These are phyloP conservation scores for Prinia subflava DNA, from an alignment of 2,113 vertebrate genomes.

Conservation along the genomic window DNA sequence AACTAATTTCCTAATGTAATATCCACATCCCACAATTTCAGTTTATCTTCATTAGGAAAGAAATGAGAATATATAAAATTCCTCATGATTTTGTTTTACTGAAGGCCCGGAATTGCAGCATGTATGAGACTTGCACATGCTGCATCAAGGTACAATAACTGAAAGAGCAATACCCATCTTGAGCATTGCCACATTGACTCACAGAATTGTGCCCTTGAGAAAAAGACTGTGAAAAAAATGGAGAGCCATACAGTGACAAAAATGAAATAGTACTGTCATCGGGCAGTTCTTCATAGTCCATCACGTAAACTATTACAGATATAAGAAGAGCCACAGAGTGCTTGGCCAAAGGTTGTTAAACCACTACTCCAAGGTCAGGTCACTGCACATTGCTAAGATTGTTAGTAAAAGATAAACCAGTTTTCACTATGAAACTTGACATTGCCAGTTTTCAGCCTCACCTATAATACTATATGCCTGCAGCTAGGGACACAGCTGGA, in stretches of 20 bases:
- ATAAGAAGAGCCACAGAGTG: slow-evolving; percentile 70
- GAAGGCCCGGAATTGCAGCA: slow-evolving; percentile 53
- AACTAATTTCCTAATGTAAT: slow-evolving; percentile 15
- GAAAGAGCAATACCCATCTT: slow-evolving; percentile 67
- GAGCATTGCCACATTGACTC: slow-evolving; percentile 71
- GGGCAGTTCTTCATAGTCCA: slow-evolving; percentile 77
- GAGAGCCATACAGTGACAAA: slow-evolving; percentile 72
- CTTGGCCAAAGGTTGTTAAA: slow-evolving; percentile 77
- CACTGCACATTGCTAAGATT: slow-evolving; percentile 57
- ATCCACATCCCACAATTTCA: slow-evolving; percentile 34
- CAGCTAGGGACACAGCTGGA: slow-evolving; percentile 16
- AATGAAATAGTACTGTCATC: slow-evolving; percentile 82
- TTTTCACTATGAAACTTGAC: slow-evolving; percentile 29
- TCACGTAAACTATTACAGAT: slow-evolving; percentile 77
- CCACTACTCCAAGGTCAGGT: slow-evolving; percentile 73
- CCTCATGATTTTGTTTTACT: slow-evolving; percentile 49
- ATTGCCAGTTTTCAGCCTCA: slow-evolving; percentile 30
- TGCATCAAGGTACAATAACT: slow-evolving; percentile 47
- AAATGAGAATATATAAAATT: slow-evolving; percentile 50
- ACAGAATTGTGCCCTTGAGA: slow-evolving; percentile 78
- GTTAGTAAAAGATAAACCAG: slow-evolving; percentile 60
- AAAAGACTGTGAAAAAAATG: slow-evolving; percentile 67
- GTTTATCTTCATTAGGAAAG: slow-evolving; percentile 40
- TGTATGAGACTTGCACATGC: slow-evolving; percentile 15
- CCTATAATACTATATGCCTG: slow-evolving; percentile 34